Percentiles rank a stretch among this genome's conserved stretches.
phyloP scores from a whole-genome alignment of 2,888 invertebrate species.

The Deroplatys truncata region DNA sequence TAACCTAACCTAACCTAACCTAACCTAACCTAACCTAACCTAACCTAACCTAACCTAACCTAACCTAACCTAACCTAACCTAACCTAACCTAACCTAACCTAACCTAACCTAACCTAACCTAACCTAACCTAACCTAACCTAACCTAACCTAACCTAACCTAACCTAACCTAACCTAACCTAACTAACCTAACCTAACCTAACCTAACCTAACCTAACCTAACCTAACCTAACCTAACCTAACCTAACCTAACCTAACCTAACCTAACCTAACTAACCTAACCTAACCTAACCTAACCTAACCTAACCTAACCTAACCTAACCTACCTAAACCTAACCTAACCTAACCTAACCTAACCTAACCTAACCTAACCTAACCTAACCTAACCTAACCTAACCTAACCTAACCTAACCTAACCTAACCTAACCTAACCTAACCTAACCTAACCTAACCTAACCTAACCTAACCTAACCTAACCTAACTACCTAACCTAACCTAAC shows the following conservation, averaged over 20 bases:
- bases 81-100: no score
- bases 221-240: background rate
- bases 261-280: no score
- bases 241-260: background rate
- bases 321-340: background rate
- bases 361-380: background rate
- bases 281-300: no score
- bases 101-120: background rate
- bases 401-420: background rate
- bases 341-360: background rate
- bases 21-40: no score
- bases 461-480: slow-evolving; percentile 31
- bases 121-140: background rate
- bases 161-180: background rate
- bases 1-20: no score
- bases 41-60: background rate
- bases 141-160: background rate
- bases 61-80: background rate
- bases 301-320: background rate
- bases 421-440: slow-evolving; percentile 6
- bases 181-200: background rate
- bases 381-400: background rate
- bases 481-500: slow-evolving; percentile 33
- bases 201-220: background rate
- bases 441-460: slow-evolving; percentile 33